Evolutionary conservation across 2,113 vertebrate species (phyloP).

Genomic region (Crocuta crocuta): DNA sequence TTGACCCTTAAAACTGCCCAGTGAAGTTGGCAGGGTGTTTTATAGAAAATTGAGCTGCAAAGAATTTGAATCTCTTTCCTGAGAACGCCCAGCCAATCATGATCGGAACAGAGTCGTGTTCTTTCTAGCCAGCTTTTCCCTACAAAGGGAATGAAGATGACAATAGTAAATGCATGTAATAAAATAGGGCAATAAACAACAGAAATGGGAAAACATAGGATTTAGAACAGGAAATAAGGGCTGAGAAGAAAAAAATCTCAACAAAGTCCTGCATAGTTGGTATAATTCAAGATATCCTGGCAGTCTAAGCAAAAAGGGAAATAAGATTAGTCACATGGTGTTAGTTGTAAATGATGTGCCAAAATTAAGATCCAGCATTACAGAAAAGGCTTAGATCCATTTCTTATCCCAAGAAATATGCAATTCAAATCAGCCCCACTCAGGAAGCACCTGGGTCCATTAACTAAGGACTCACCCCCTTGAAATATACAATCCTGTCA

Average conservation of each 20-base stretch:
- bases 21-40: not conserved
- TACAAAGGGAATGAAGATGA: not conserved
- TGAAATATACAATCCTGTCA: not conserved
- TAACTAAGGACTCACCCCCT: not conserved
- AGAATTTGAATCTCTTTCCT: not conserved
- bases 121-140: not conserved
- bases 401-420: not conserved
- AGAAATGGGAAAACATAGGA: not conserved
- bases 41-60: not conserved
- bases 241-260: not conserved
- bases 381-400: not conserved
- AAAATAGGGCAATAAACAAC: not conserved
- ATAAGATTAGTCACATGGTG: not conserved
- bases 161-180: not conserved
- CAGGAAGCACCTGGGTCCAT: not conserved
- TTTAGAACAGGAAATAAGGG: not conserved
- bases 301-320: not conserved
- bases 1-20: constrained; percentile 17
- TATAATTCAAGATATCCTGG: not conserved
- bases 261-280: not conserved
- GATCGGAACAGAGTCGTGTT: not conserved
- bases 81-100: constrained; percentile 20
- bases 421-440: not conserved
- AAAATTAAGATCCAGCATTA: not conserved
- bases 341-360: not conserved